Evolutionary conservation across 2,888 invertebrate genomes (phyloP).

Genomic region (Bhutanitis thaidina): DNA sequence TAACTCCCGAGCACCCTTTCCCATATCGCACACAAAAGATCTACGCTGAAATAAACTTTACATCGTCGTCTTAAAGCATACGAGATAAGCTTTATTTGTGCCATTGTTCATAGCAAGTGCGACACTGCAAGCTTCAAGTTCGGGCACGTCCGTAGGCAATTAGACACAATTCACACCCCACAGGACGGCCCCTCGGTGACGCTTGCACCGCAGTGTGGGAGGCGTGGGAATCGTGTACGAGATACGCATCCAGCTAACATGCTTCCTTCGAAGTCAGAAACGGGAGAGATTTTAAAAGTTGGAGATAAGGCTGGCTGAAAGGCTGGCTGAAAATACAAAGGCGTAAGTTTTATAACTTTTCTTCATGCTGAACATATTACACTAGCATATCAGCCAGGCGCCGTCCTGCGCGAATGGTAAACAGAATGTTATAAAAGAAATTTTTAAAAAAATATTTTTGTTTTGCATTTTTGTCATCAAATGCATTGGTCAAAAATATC

Average conservation of each 20-base stretch:
- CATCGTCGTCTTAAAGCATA: not conserved
- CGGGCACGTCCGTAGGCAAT: constrained; percentile 9
- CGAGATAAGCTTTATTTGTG: not conserved
- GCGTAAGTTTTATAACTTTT: too few relatives aligned
- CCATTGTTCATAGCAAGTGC: not conserved
- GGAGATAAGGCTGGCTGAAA: too few relatives aligned
- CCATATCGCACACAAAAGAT: not conserved
- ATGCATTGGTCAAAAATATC: too few relatives aligned
- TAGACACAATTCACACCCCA: constrained; percentile 12
- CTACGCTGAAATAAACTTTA: constrained; percentile 1
- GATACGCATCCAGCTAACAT: not conserved
- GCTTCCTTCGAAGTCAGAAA: too few relatives aligned
- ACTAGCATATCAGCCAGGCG: too few relatives aligned
- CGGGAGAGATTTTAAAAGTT: too few relatives aligned
- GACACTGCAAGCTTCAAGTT: constrained; percentile 7
- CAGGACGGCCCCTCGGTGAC: constrained; percentile 4
- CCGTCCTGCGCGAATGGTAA: too few relatives aligned
- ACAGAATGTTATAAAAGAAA: too few relatives aligned
- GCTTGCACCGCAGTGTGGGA: not conserved
- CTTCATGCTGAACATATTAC: too few relatives aligned
- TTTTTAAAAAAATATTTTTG: too few relatives aligned
- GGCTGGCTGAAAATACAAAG: too few relatives aligned
- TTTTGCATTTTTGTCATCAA: too few relatives aligned
- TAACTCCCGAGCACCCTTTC: constrained; percentile 1
- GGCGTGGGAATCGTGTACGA: constrained; percentile 1